Conservation (phyloP, 1,140 invertebrate genomes). For the Drosophila athabasca region DNA sequence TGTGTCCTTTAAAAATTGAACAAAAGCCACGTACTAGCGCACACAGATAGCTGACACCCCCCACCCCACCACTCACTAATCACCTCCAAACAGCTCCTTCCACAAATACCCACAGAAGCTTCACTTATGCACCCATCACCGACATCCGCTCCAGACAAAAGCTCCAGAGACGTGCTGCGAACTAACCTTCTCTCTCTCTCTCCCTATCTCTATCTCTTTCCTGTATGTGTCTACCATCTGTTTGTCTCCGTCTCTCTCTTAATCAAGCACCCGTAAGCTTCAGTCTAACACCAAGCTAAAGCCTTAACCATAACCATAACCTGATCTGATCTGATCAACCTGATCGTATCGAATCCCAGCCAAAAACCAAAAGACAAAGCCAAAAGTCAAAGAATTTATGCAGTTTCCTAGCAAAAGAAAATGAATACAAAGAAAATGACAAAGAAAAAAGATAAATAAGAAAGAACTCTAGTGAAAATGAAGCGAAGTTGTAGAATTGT, state of each 20-base stretch:
- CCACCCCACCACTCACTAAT: too few relatives aligned
- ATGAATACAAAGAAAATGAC: conserved; percentile 12
- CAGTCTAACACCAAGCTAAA: not conserved
- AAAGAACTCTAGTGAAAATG: conserved; percentile 14
- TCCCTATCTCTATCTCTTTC: not conserved
- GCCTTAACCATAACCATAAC: conserved; percentile 16
- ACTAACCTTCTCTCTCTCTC: not conserved
- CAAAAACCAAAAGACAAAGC: conserved; percentile 29
- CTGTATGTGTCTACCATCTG: not conserved
- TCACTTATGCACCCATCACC: too few relatives aligned
- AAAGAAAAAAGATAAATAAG: conserved; percentile 24
- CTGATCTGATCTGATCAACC: conserved; percentile 1
- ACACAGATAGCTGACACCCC: too few relatives aligned
- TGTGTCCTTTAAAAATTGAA: conserved; percentile 7
- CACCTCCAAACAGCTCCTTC: too few relatives aligned
- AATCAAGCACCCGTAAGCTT: conserved; percentile 12
- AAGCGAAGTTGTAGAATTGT: conserved; percentile 79
- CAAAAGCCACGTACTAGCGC: too few relatives aligned
- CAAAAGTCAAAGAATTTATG: conserved; percentile 50
- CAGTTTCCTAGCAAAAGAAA: conserved; percentile 22
- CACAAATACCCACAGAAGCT: too few relatives aligned
- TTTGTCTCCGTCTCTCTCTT: conserved; percentile 11
- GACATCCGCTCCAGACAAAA: too few relatives aligned
- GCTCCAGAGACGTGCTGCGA: not conserved
- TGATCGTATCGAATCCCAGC: not conserved